Conservation (phyloP, 2,113 vertebrate species). For the Petroica traversi region DNA sequence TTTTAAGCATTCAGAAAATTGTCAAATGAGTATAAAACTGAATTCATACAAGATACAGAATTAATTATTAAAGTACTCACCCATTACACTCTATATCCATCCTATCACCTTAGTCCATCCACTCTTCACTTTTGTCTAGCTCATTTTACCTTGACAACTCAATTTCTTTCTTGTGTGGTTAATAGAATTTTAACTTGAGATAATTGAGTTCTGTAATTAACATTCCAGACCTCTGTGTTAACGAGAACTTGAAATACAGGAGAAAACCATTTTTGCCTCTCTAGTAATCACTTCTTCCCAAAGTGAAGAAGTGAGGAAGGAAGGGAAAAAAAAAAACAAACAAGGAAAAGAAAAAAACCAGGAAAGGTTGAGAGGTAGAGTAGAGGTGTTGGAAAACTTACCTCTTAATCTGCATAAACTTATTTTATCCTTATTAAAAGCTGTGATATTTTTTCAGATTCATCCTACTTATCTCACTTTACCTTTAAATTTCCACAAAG, state of each 20-base stretch:
- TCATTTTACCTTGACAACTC: neutral
- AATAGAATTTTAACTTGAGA: neutral
- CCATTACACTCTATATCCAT: neutral
- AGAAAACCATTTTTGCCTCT: neutral
- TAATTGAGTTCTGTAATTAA: slow-evolving; percentile 31
- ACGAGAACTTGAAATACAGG: neutral
- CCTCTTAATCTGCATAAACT: neutral
- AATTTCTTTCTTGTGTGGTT: neutral
- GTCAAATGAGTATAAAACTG: neutral
- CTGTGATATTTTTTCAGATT: neutral
- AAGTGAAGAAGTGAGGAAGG: neutral
- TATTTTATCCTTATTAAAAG: neutral
- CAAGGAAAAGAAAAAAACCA: fast-evolving
- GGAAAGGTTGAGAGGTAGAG: neutral
- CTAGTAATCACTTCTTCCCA: neutral
- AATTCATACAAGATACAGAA: neutral
- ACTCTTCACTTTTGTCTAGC: neutral
- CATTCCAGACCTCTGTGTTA: neutral
- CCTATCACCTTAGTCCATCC: neutral
- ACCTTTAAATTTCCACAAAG: neutral
- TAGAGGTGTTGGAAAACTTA: neutral
- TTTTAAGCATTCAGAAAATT: neutral
- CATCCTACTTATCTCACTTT: neutral
- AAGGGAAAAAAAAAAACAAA: neutral
- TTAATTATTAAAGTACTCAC: neutral